phyloP scores from a whole-genome alignment of 2,113 vertebrate genomes.

The Daboia siamensis region DNA sequence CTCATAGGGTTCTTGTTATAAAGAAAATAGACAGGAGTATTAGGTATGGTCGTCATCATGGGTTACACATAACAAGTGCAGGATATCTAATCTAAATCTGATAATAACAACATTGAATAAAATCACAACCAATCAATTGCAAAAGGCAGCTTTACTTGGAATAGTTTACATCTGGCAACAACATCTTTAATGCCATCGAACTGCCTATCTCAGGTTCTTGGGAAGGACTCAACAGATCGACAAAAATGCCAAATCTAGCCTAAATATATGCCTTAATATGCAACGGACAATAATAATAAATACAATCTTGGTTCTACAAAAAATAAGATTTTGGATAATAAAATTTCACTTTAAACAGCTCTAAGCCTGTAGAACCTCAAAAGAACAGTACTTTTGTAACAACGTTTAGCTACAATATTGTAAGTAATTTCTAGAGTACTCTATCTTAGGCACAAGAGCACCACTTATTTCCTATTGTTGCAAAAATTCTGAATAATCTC shows the following conservation, averaged over 20 bases:
- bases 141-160: not conserved
- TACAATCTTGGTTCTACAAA: not conserved
- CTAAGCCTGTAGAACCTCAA: not conserved
- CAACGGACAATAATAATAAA: not conserved
- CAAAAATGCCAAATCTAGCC: not conserved
- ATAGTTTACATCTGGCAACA: not conserved
- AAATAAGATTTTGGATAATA: not conserved
- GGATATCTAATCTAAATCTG: not conserved
- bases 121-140: not conserved
- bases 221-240: not conserved
- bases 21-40: not conserved
- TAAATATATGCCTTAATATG: not conserved
- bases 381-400: not conserved
- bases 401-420: not conserved
- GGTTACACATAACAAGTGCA: not conserved
- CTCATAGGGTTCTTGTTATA: not conserved
- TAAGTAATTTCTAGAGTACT: not conserved
- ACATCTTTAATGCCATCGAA: not conserved
- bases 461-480: not conserved
- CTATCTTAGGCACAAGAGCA: not conserved
- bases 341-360: not conserved
- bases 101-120: not conserved
- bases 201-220: not conserved
- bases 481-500: not conserved
- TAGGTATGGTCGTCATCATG: not conserved